A percentile compares a stretch with the other conserved stretches of the same genome.
Evolutionary conservation across 2,888 invertebrate species (phyloP).

Genomic region (Melolontha melolontha): DNA sequence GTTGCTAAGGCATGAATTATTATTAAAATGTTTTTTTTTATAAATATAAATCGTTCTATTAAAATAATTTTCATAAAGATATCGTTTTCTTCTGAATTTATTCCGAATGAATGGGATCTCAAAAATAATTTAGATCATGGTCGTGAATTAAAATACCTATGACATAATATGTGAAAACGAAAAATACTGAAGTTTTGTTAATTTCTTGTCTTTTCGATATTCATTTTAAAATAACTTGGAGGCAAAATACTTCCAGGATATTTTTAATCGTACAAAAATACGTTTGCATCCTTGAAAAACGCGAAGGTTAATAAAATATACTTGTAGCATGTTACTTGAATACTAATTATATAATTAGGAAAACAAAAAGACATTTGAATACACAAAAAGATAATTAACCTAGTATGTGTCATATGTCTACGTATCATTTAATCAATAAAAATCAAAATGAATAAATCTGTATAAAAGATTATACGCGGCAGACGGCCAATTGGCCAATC

Average conservation of each 20-base stretch:
- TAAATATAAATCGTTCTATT: no score
- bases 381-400: neutral
- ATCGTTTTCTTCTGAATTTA: no score
- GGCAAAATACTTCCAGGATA: neutral
- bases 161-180: no score
- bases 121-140: no score
- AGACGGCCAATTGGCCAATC: slow-evolving; percentile 28
- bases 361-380: neutral
- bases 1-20: no score
- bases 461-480: slow-evolving; percentile 4
- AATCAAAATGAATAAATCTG: slow-evolving; percentile 1
- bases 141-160: no score
- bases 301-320: slow-evolving; percentile 8
- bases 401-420: neutral
- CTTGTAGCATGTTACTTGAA: neutral
- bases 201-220: neutral
- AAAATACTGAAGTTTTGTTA: no score
- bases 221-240: neutral
- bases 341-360: neutral
- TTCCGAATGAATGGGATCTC: no score
- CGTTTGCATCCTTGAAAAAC: neutral
- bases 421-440: slow-evolving; percentile 19
- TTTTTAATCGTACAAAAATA: slow-evolving; percentile 15
- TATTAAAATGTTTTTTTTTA: no score
- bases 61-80: no score